Percentiles rank a stretch among this genome's conserved stretches.
Evolutionary conservation across 2,113 vertebrate species (phyloP).

Genomic region (Smithornis capensis): DNA sequence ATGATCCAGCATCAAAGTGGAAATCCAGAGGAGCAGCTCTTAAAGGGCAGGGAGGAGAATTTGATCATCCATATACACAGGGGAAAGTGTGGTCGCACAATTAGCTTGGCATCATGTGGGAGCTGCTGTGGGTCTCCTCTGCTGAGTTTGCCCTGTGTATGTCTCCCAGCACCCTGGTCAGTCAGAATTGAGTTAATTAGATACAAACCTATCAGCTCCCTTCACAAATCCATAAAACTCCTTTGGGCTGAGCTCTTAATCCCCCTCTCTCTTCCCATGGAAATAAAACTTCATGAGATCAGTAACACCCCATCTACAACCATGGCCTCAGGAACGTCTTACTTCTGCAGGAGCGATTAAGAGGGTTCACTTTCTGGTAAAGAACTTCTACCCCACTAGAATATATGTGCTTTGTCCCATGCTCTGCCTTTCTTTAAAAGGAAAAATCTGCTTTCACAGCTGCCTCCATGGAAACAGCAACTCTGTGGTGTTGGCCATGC

Average conservation of each 20-base stretch:
- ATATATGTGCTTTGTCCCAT: background rate
- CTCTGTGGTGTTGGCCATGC: background rate
- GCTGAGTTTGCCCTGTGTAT: background rate
- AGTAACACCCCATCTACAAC: background rate
- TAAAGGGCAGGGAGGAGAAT: background rate
- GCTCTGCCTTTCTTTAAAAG: background rate
- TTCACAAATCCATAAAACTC: background rate
- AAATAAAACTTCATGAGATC: background rate
- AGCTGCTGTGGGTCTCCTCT: background rate
- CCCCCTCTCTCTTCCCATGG: too few relatives aligned
- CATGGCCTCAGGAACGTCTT: background rate
- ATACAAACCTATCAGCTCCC: background rate
- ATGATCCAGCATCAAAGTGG: rapidly evolving
- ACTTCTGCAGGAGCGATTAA: background rate
- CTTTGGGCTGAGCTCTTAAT: background rate
- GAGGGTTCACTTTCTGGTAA: background rate
- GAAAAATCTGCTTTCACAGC: slow-evolving; percentile 10
- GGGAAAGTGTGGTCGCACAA: background rate
- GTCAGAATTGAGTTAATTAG: background rate
- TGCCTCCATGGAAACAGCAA: slow-evolving; percentile 54
- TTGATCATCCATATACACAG: rapidly evolving
- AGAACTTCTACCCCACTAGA: background rate
- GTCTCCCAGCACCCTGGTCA: background rate
- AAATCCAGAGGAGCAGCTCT: background rate
- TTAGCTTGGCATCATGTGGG: rapidly evolving